A percentile compares a stretch with the other conserved stretches of the same genome.
Evolutionary conservation across 2,797 vertebrate species (phyloP).

Genomic region (Sebastes kiyomatsui): DNA sequence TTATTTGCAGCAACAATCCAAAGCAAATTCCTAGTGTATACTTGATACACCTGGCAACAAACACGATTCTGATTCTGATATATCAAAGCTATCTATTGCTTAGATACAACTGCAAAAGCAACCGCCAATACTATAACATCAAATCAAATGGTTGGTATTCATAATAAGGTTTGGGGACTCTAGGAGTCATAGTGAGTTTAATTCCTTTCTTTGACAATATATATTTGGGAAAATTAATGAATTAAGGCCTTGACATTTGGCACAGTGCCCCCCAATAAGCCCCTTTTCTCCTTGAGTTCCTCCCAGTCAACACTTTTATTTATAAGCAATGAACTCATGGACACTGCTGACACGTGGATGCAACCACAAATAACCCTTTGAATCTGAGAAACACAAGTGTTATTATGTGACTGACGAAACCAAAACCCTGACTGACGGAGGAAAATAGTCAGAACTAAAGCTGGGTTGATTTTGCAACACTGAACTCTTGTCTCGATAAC

Average conservation of each 20-base stretch:
- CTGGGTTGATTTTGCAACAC: not conserved
- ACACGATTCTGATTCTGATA: no score
- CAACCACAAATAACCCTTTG: not conserved
- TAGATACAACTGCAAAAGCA: not conserved
- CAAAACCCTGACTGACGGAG: not conserved
- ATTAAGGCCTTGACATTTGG: not conserved
- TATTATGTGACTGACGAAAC: not conserved
- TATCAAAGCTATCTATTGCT: not conserved
- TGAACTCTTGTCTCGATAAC: not conserved
- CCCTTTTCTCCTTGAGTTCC: not conserved
- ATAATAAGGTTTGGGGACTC: not conserved
- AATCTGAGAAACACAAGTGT: constrained; percentile 3
- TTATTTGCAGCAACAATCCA: no score
- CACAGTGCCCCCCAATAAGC: not conserved
- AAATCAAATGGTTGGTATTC: not conserved
- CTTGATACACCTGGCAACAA: no score
- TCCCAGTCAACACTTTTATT: not conserved
- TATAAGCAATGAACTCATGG: constrained; percentile 8
- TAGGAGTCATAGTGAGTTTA: not conserved
- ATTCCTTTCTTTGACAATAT: not conserved
- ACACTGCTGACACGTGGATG: not conserved
- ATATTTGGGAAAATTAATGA: not conserved
- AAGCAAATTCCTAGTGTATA: no score
- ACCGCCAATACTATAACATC: not conserved
- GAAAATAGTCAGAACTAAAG: not conserved